Conservation (phyloP, 2,888 invertebrate genomes). For the Choristoneura rosaceana region DNA sequence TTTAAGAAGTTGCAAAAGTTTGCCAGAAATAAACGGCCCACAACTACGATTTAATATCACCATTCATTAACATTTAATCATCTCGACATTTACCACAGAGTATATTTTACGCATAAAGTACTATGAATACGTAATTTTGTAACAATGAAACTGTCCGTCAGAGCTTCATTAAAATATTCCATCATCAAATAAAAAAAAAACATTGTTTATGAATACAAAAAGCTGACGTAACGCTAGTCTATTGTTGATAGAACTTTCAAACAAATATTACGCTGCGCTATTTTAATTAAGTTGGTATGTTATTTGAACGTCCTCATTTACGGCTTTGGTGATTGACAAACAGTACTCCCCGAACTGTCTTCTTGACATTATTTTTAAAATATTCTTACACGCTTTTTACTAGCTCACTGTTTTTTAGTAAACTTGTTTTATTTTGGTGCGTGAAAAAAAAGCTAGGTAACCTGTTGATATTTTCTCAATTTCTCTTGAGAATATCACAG, state of each 20-base stretch:
- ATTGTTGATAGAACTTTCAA: constrained; percentile 24
- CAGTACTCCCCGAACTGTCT: constrained; percentile 21
- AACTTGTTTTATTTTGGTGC: no score
- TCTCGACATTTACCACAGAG: constrained; percentile 22
- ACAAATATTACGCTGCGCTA: constrained; percentile 28
- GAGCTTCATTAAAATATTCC: constrained; percentile 37
- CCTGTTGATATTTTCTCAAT: no score
- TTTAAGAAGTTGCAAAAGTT: neutral
- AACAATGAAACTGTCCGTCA: constrained; percentile 30
- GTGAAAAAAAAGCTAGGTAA: no score
- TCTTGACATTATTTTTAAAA: neutral
- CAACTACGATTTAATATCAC: neutral
- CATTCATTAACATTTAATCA: neutral
- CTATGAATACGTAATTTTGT: constrained; percentile 31
- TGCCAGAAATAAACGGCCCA: neutral
- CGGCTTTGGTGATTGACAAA: constrained; percentile 21
- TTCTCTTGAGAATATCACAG: no score
- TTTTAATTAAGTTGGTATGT: constrained; percentile 24
- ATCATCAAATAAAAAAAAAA: constrained; percentile 33
- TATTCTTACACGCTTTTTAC: no score
- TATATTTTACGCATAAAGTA: neutral
- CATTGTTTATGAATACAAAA: constrained; percentile 31
- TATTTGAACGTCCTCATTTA: constrained; percentile 21
- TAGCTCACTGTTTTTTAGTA: no score
- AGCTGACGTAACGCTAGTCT: constrained; percentile 25